These are phyloP conservation scores for Meloidogyne floridensis DNA, from an alignment of 1,140 invertebrate species.

Conservation along the genomic window DNA sequence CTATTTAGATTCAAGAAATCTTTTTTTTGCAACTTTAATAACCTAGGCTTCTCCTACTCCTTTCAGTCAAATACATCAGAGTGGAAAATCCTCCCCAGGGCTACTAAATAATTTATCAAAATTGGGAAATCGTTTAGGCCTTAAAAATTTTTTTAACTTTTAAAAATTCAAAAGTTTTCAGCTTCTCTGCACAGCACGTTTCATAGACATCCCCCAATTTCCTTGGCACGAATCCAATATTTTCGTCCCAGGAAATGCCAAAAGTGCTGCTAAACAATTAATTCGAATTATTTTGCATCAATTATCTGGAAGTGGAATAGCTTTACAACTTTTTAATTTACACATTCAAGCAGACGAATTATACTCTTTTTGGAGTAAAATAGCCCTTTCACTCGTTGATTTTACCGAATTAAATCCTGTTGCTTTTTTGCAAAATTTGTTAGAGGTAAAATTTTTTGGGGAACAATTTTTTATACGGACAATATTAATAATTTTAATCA, in stretches of 20 bases:
- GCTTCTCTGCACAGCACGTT: slow-evolving; percentile 48
- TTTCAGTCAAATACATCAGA: no score
- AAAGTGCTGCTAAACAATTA: slow-evolving; percentile 93
- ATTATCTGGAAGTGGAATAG: slow-evolving; percentile 75
- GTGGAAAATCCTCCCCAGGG: no score
- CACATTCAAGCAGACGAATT: slow-evolving; percentile 64
- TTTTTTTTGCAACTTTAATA: no score
- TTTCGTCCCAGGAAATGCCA: slow-evolving; percentile 82
- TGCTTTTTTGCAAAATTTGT: slow-evolving; percentile 83
- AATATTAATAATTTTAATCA: no score
- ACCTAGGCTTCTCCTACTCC: no score
- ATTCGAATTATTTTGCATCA: slow-evolving; percentile 93
- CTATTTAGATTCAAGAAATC: no score
- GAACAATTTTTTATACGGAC: no score
- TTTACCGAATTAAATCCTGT: slow-evolving; percentile 94
- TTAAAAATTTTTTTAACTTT: no score
- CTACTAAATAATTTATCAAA: no score
- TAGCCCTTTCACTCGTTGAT: slow-evolving; percentile 87
- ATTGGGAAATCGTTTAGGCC: no score
- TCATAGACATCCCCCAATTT: slow-evolving; percentile 66
- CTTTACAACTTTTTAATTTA: slow-evolving; percentile 92
- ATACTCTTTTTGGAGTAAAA: slow-evolving; percentile 81
- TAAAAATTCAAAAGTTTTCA: slow-evolving; percentile 70
- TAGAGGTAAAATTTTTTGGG: slow-evolving; percentile 71
- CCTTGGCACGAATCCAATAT: slow-evolving; percentile 78